Evolutionary conservation across 2,113 vertebrate genomes (phyloP), one percentile per base, ranked within the genome.

Genomic region (Scolopax mira): DNA sequence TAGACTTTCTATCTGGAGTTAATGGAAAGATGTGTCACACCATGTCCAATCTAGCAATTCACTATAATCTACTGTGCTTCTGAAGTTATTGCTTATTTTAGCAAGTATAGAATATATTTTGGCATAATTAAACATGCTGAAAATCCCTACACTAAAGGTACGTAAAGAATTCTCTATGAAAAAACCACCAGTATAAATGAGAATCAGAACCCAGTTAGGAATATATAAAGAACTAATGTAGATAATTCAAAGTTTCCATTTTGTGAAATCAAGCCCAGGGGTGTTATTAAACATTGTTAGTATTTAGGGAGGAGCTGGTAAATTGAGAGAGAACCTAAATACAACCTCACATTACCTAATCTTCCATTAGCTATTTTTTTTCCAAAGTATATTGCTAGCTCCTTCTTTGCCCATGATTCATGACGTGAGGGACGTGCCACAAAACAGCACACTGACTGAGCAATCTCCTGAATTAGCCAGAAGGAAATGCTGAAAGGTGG

Each of bases 241-340:
- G 21, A 54, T 30, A 79, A 82, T 58, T 88, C 78, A 81, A 62
- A 49, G 31, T 79, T 93, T 91, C 87, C 31, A 54, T 79, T 88
- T 70, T 93, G 88, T 82, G 70, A 89, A 92, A 85, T 75, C 67
- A 51, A 72, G 18, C 87, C 71, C 66, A 79, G 31, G 62, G 46
- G 62, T 87, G n/a, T 72, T 88, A 70, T 89, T 79, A 77, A 91
- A 65, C 1, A 17, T 42, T 79, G 11, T 28, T 65, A 94, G 66
- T 79, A 61, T 88, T 91, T 85, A 73, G 74, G 94, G 74, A 89
- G 81, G 88, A 88, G 41, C 21, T 77, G 79, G 18, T 52, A 89
- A 91, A 91, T 51, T 65, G 54, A 52, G 39, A 74, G 22, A 83
- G 44, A 85, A 78, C 9, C 28, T 74, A 86, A 61, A 66, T 60